Percentiles rank a stretch among this genome's conserved stretches.
phyloP scores from a whole-genome alignment of 2,113 vertebrate genomes.

The Oreotrochilus melanogaster region DNA sequence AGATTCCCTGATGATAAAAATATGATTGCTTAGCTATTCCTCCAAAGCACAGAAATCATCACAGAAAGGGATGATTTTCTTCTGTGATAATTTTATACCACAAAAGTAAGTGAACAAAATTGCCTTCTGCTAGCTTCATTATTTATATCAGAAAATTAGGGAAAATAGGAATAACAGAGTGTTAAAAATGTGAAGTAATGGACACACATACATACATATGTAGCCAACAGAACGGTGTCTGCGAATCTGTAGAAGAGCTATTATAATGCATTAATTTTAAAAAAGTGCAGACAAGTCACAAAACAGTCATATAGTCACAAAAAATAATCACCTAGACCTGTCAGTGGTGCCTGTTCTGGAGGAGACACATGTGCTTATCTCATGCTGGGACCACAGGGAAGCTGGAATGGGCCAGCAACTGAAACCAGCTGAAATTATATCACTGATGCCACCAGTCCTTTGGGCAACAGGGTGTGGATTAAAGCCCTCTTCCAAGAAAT shows the following conservation, averaged over 20 bases:
- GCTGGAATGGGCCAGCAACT: background rate
- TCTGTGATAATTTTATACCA: background rate
- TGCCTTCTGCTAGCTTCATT: background rate
- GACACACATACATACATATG: accelerated
- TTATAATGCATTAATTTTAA: background rate
- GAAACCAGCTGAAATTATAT: background rate
- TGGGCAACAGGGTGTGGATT: background rate
- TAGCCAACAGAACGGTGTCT: background rate
- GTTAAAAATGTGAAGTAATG: background rate
- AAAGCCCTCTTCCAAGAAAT: background rate
- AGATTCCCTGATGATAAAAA: background rate
- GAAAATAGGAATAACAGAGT: background rate
- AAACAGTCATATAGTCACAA: background rate
- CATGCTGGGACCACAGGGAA: background rate
- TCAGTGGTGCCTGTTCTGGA: background rate
- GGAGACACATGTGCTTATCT: background rate
- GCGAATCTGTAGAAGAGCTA: background rate
- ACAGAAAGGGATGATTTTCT: background rate
- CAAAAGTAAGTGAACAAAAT: background rate
- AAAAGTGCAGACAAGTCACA: background rate
- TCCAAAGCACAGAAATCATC: background rate
- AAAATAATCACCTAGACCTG: background rate
- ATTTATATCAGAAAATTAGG: background rate
- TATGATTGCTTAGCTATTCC: background rate
- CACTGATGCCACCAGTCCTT: background rate